phyloP scores from a whole-genome alignment of 2,113 vertebrate species.

The Laterallus jamaicensis region DNA sequence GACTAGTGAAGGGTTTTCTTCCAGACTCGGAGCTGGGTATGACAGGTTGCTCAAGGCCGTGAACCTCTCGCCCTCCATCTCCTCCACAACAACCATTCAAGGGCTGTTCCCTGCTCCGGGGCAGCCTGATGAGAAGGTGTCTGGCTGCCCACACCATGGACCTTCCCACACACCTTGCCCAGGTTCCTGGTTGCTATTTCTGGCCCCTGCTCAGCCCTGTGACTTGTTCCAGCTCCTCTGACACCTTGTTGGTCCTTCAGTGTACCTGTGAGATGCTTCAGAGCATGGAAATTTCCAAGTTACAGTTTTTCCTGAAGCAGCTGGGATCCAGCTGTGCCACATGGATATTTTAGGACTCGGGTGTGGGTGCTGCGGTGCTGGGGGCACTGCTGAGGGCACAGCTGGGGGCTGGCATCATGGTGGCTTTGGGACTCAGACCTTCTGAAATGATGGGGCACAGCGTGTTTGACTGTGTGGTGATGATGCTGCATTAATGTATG shows the following conservation, averaged over 20 bases:
- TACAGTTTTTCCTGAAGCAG: background rate
- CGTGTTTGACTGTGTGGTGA: rapidly evolving
- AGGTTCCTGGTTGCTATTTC: background rate
- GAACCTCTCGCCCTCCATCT: background rate
- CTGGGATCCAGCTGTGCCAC: background rate
- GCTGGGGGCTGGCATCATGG: background rate
- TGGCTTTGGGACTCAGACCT: background rate
- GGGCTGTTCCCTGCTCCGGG: background rate
- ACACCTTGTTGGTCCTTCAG: background rate
- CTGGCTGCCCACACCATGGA: rapidly evolving
- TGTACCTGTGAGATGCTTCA: background rate
- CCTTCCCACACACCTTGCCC: background rate
- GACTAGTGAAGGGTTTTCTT: background rate
- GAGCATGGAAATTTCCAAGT: conserved; percentile 46
- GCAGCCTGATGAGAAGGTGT: background rate
- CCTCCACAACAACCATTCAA: background rate
- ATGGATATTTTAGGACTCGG: rapidly evolving
- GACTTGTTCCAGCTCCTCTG: background rate
- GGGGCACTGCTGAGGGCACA: background rate
- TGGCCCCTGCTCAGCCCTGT: background rate
- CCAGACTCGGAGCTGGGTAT: background rate
- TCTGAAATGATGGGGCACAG: background rate
- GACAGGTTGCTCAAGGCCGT: background rate
- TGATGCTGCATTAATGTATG: background rate
- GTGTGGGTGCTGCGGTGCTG: background rate